These are phyloP conservation scores for Amblyteles armatorius DNA, from an alignment of 2,888 invertebrate genomes.

Conservation along the genomic window DNA sequence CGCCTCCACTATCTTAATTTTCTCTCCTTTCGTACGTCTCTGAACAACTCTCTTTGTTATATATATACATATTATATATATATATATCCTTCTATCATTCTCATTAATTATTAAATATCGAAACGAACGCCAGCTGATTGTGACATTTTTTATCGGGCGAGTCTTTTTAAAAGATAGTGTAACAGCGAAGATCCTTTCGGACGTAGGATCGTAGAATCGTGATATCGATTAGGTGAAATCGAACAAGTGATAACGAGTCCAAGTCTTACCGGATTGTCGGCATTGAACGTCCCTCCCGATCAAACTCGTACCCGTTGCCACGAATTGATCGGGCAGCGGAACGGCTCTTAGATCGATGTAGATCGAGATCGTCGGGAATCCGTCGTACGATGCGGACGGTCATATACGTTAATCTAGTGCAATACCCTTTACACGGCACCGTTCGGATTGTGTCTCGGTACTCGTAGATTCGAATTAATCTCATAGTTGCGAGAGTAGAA, in stretches of 20 bases:
- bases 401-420: constrained; percentile 61
- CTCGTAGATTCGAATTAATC: constrained; percentile 22
- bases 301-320: background rate
- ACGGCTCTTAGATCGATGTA: constrained; percentile 36
- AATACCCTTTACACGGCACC: constrained; percentile 54
- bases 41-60: constrained; percentile 59
- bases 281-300: constrained; percentile 42
- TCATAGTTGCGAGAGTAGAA: constrained; percentile 23
- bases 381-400: constrained; percentile 41
- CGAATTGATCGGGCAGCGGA: background rate
- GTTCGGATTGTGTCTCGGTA: constrained; percentile 37
- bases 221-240: constrained; percentile 57
- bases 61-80: constrained; percentile 66
- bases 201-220: constrained; percentile 51
- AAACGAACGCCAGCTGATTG: constrained; percentile 75
- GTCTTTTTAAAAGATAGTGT: constrained; percentile 42
- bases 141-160: constrained; percentile 71
- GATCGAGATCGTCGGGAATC: constrained; percentile 20
- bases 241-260: constrained; percentile 48
- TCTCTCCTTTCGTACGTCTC: constrained; percentile 42
- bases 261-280: constrained; percentile 56
- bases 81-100: constrained; percentile 68
- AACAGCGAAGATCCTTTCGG: constrained; percentile 42
- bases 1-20: constrained; percentile 46
- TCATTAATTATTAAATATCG: constrained; percentile 71